phyloP scores from a whole-genome alignment of 2,113 vertebrate genomes.

The Globicephala melas region DNA sequence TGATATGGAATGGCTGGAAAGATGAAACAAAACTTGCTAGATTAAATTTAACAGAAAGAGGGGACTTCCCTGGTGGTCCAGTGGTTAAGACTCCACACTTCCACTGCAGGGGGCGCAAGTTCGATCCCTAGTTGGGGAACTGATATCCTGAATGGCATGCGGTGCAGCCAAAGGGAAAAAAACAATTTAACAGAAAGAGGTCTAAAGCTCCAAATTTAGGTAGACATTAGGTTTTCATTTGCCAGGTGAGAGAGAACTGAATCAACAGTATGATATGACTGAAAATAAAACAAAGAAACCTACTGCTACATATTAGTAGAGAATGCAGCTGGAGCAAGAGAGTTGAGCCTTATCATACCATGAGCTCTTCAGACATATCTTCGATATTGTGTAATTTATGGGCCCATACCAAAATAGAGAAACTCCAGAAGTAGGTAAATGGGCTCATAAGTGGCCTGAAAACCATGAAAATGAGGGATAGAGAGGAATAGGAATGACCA shows the following conservation, averaged over 20 bases:
- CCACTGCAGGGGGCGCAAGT: no score
- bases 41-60: background rate
- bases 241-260: background rate
- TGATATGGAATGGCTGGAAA: background rate
- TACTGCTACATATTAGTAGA: background rate
- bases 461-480: background rate
- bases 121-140: no score
- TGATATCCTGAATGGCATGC: no score
- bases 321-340: background rate
- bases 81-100: no score
- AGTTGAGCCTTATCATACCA: background rate
- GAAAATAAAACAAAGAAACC: slow-evolving; percentile 12
- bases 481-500: background rate
- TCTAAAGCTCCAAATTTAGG: background rate
- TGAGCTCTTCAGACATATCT: background rate
- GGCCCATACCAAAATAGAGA: background rate
- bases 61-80: no score
- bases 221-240: background rate
- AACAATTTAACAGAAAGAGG: background rate
- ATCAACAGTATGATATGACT: background rate
- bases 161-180: no score
- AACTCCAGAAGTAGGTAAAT: background rate
- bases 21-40: background rate
- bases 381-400: background rate
- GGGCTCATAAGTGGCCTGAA: background rate